A percentile compares a stretch with the other conserved stretches of the same genome.
These are phyloP conservation scores for Magallana ariakensis DNA, from an alignment of 1,140 invertebrate genomes.

Conservation along the genomic window DNA sequence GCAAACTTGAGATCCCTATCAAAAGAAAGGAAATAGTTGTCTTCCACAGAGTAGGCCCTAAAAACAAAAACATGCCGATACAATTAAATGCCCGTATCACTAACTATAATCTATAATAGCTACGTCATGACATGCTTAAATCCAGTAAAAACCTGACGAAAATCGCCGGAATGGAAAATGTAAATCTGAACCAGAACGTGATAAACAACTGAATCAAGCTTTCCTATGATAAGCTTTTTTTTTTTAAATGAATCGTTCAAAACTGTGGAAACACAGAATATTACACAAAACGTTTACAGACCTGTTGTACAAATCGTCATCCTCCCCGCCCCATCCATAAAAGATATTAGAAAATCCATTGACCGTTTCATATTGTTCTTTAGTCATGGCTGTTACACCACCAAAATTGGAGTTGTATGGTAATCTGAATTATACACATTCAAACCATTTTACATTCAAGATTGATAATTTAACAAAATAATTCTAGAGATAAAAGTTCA, in stretches of 20 bases:
- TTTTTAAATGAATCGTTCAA: no score
- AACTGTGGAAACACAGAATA: no score
- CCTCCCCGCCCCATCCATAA: conserved; percentile 87
- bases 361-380: conserved; percentile 85
- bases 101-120: not conserved
- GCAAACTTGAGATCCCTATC: not conserved
- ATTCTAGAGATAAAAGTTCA: not conserved
- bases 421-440: conserved; percentile 56
- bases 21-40: not conserved
- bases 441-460: not conserved
- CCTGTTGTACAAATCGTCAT: conserved; percentile 74
- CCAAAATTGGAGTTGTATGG: conserved; percentile 93
- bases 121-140: not conserved
- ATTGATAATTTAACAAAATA: not conserved
- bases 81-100: not conserved
- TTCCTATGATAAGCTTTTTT: not conserved
- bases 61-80: no score
- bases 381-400: conserved; percentile 83
- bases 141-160: not conserved
- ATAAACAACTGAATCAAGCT: not conserved
- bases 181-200: no score
- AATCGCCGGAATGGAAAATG: not conserved
- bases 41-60: not conserved
- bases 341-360: conserved; percentile 96
- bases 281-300: not conserved